Evolutionary conservation across 1,140 invertebrate genomes (phyloP).

Genomic region (Camponotus pennsylvanicus): DNA sequence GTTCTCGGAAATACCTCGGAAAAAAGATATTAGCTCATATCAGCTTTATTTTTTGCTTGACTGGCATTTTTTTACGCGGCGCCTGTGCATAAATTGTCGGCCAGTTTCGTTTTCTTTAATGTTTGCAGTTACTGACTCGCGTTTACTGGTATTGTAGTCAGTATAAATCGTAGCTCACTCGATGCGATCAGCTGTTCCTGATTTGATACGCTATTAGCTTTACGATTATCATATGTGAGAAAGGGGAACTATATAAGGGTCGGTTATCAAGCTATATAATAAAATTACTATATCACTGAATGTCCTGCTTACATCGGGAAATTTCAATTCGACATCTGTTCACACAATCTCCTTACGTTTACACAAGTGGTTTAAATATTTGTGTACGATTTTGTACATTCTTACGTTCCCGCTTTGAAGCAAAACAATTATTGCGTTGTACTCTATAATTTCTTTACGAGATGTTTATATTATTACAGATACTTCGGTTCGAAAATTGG

Average conservation of each 20-base stretch:
- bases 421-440: not conserved
- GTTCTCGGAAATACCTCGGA: not conserved
- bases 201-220: slow-evolving; percentile 35
- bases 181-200: slow-evolving; percentile 37
- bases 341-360: not conserved
- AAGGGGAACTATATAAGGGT: not conserved
- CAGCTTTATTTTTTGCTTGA: not conserved
- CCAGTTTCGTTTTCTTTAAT: no score
- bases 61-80: not conserved
- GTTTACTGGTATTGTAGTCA: not conserved
- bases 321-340: not conserved
- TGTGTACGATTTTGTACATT: not conserved
- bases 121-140: no score
- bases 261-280: slow-evolving; percentile 7
- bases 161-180: not conserved
- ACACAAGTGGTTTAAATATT: slow-evolving; percentile 4
- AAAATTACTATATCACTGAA: slow-evolving; percentile 24
- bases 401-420: not conserved
- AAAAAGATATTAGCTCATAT: not conserved
- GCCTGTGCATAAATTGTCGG: not conserved
- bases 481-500: slow-evolving; percentile 1
- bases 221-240: slow-evolving; percentile 1
- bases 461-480: not conserved
- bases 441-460: not conserved
- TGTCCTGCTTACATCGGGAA: not conserved